These are phyloP conservation scores for Casuarius casuarius DNA, from an alignment of 2,113 vertebrate genomes.

Conservation along the genomic window DNA sequence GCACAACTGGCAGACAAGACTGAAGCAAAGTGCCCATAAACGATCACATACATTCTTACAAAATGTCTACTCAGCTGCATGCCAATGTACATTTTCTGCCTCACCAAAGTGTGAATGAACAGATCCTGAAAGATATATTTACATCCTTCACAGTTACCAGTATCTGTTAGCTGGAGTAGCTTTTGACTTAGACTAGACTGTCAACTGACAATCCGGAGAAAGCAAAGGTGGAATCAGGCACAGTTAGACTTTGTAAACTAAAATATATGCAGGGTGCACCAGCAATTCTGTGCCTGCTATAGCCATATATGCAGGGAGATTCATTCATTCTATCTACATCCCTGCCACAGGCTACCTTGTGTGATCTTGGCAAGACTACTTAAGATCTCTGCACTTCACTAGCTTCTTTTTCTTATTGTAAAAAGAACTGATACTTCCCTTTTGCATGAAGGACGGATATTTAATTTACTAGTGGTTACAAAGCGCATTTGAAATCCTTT, in stretches of 20 bases:
- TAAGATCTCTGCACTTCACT: neutral
- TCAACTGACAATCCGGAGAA: neutral
- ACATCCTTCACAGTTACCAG: neutral
- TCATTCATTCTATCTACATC: neutral
- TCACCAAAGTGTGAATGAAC: neutral
- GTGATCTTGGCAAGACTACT: neutral
- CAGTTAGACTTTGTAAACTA: neutral
- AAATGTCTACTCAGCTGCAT: neutral
- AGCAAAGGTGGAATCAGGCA: neutral
- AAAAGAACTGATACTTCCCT: neutral
- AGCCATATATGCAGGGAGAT: rapidly evolving
- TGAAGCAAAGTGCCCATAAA: neutral
- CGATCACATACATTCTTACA: neutral
- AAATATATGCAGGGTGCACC: neutral
- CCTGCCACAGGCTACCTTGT: neutral
- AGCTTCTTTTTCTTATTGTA: neutral
- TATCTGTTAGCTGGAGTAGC: rapidly evolving
- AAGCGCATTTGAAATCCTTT: neutral
- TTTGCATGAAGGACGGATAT: neutral
- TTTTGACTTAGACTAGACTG: neutral
- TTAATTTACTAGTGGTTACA: neutral
- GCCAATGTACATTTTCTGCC: neutral
- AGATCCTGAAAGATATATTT: neutral
- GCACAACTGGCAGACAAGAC: neutral
- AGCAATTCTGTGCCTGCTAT: neutral